phyloP scores from a whole-genome alignment of 92 coral and sea anemone genomes.

The Parazoanthus darwini region DNA sequence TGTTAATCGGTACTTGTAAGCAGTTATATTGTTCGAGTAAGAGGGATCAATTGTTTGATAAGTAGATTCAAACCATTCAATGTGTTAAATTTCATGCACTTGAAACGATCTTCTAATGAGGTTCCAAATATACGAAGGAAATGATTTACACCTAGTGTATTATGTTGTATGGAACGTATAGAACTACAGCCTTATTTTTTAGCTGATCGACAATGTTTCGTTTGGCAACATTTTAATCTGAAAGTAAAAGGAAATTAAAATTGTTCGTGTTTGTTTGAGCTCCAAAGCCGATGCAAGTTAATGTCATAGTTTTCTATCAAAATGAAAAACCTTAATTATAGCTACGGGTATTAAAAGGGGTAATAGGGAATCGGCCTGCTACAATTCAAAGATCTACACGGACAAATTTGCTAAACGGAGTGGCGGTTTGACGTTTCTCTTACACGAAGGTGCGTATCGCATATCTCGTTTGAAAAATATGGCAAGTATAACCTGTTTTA shows the following conservation, averaged over 20 bases:
- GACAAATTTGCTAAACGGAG: background rate
- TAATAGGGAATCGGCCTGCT: background rate
- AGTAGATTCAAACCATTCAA: background rate
- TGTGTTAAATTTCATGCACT: background rate
- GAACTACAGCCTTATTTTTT: background rate
- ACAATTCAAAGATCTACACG: background rate
- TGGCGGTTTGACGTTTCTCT: background rate
- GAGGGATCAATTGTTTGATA: background rate
- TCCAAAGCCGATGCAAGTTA: background rate
- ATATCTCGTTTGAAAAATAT: too few species aligned
- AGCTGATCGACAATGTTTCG: too few species aligned
- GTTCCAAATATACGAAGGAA: background rate
- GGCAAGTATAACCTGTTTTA: too few species aligned
- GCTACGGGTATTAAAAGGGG: background rate
- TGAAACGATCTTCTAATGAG: too few species aligned
- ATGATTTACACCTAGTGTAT: background rate
- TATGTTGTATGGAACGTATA: background rate
- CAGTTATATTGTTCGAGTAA: background rate
- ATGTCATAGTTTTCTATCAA: background rate
- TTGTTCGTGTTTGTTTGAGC: background rate
- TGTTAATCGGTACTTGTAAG: too few species aligned
- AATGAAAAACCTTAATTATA: too few species aligned
- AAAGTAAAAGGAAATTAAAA: background rate
- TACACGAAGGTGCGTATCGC: background rate
- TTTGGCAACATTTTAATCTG: background rate